Conservation (phyloP, 2,113 vertebrate genomes). For the Cephalopholis sonnerati region DNA sequence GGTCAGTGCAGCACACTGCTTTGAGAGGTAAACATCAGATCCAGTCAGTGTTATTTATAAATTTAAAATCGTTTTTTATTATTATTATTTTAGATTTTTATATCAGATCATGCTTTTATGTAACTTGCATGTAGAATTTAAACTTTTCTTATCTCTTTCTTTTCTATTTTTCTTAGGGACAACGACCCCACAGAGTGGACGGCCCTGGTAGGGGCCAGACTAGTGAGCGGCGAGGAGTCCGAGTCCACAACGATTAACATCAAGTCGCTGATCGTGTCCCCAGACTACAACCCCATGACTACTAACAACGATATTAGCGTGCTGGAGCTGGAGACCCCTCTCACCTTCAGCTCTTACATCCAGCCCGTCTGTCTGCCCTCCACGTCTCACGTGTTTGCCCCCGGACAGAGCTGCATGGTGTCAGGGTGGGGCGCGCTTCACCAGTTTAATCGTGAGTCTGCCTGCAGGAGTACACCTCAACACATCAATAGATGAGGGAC, state of each 20-base stretch:
- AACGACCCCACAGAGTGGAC: slow-evolving; percentile 87
- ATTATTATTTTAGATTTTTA: too few species aligned
- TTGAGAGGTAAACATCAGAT: slow-evolving; percentile 89
- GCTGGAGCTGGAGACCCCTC: slow-evolving; percentile 87
- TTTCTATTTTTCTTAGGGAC: slow-evolving; percentile 64
- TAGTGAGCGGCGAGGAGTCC: slow-evolving; percentile 79
- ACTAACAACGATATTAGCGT: slow-evolving; percentile 91
- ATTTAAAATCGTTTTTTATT: too few species aligned
- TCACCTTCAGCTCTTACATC: slow-evolving; percentile 86
- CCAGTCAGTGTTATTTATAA: too few species aligned
- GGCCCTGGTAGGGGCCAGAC: slow-evolving; percentile 87
- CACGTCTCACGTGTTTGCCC: slow-evolving; percentile 85
- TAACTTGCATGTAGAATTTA: too few species aligned
- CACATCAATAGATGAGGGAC: not conserved
- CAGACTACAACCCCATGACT: slow-evolving; percentile 86
- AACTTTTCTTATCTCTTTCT: too few species aligned
- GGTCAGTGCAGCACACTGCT: slow-evolving; percentile 96
- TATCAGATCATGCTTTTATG: too few species aligned
- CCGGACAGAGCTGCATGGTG: slow-evolving; percentile 90
- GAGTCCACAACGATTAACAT: slow-evolving; percentile 82
- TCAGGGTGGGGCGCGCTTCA: slow-evolving; percentile 94
- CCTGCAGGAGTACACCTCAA: not conserved
- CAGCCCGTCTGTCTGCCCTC: slow-evolving; percentile 94
- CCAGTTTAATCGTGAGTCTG: slow-evolving; percentile 89
- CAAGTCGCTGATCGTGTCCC: slow-evolving; percentile 86